Evolutionary conservation across 2,113 vertebrate genomes (phyloP).

Genomic region (Corvus moneduloides): DNA sequence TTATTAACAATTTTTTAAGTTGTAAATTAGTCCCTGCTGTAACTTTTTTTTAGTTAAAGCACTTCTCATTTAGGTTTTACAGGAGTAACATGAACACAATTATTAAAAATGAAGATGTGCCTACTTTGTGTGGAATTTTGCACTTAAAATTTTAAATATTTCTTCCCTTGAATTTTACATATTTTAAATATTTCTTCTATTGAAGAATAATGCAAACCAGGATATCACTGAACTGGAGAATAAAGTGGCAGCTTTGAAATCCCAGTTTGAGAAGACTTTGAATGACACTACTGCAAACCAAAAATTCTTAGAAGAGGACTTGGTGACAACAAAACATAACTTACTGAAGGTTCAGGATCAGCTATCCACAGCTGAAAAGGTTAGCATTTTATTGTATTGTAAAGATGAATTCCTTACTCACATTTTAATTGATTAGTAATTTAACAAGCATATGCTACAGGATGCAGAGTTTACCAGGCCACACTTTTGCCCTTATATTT

Average conservation of each 20-base stretch:
- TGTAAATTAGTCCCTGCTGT: neutral
- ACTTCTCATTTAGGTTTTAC: neutral
- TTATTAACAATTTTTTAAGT: neutral
- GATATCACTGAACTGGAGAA: conserved; percentile 85
- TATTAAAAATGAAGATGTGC: neutral
- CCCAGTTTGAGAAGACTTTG: conserved; percentile 87
- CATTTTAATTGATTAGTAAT: neutral
- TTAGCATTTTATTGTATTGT: conserved; percentile 25
- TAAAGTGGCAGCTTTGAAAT: conserved; percentile 84
- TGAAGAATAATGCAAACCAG: conserved; percentile 73
- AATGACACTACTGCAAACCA: conserved; percentile 80
- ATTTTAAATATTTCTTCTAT: neutral
- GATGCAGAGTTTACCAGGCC: neutral
- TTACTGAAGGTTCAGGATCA: conserved; percentile 91
- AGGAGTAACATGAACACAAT: neutral
- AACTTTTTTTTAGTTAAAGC: neutral
- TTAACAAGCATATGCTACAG: neutral
- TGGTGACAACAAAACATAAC: conserved; percentile 88
- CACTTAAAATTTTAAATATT: neutral
- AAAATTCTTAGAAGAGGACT: conserved; percentile 87
- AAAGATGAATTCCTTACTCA: neutral
- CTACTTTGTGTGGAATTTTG: neutral
- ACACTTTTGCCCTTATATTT: neutral
- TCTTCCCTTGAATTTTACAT: neutral
- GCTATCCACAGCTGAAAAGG: conserved; percentile 90